These are phyloP conservation scores for Cyphomyrmex costatus DNA, from an alignment of 1,140 invertebrate species.

Conservation along the genomic window DNA sequence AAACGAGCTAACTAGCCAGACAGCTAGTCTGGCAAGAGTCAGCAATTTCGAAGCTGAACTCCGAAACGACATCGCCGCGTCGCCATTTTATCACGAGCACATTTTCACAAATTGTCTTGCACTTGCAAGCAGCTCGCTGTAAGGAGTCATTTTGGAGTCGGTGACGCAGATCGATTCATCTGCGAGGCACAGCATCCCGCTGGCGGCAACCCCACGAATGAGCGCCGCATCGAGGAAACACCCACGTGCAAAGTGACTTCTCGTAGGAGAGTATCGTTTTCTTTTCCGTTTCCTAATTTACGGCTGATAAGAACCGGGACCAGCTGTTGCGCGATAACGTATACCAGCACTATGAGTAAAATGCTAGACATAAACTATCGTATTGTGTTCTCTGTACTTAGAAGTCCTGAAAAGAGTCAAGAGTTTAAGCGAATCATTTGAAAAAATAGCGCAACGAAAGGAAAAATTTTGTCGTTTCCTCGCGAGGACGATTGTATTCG, in stretches of 20 bases:
- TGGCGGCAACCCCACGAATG: constrained; percentile 45
- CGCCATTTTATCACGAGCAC: constrained; percentile 73
- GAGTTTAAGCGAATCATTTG: constrained; percentile 80
- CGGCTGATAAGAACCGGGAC: background rate
- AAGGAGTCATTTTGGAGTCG: background rate
- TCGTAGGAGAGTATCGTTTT: constrained; percentile 75
- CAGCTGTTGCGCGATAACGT: background rate
- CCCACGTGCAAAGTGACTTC: constrained; percentile 75
- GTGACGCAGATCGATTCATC: background rate
- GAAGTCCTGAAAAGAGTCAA: constrained; percentile 84
- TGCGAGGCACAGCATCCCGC: background rate
- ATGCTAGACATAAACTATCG: constrained; percentile 82
- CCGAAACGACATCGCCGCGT: constrained; percentile 47
- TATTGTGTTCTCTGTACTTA: constrained; percentile 84
- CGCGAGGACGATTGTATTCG: constrained; percentile 54
- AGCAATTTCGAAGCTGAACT: constrained; percentile 17
- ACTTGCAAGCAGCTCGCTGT: constrained; percentile 8
- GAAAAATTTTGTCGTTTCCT: background rate
- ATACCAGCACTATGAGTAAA: constrained; percentile 78
- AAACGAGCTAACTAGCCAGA: background rate
- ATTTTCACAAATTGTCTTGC: constrained; percentile 56
- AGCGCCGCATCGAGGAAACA: constrained; percentile 62
- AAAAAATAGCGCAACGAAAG: constrained; percentile 58
- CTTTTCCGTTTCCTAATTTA: constrained; percentile 79
- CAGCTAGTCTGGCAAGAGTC: background rate